Base-by-base conservation (phyloP, 2,888 invertebrate species). In the Lysandra bellargus region DNA sequence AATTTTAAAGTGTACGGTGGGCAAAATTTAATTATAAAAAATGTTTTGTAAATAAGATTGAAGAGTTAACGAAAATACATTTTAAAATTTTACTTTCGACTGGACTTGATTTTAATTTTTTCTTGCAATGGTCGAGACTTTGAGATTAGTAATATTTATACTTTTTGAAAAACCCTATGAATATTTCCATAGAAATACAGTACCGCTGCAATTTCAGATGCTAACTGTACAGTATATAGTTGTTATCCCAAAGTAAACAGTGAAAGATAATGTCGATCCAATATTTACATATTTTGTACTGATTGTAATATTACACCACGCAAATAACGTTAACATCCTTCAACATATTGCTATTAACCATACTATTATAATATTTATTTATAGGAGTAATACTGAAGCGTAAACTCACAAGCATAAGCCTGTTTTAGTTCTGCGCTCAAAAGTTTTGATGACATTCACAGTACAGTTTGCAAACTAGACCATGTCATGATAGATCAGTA, bases 231-330 rank as follows among this genome's bases (percentile, higher is more conserved):
- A 12, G 72, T 79, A 4, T 79, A 75, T 14, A 17, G 53, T 30
- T 76, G 57, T 57, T 53, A 76, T 76, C 53, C 30, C 53, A 14
- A 33, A 76, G 76, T 33, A 75, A 75, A 76, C 33, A 76, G n/a
- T 33, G 53, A 14, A 33, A 76, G 76, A 76, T 76, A 76, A 76
- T 76, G 49, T 76, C 33, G 49, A 57, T 33, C 57, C 14, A 76
- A 76, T 76, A 33, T 76, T 76, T 76, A 33, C 76, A 57, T 57
- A 76, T 57, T 30, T 53, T 76, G 30, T 53, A 76, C 76, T 30
- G 53, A 76, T 76, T 76, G 76, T 57, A 57, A 76, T 57, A 33
- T 53, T 17, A 75, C 12, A n/a, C 23, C 40, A 30, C 23, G 23
- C 40, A 40, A 69, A 33, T 69, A 69, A 69, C 33, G 12, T 69